Conservation (phyloP, 2,797 vertebrate genomes). For the Acanthurus lineatus region DNA sequence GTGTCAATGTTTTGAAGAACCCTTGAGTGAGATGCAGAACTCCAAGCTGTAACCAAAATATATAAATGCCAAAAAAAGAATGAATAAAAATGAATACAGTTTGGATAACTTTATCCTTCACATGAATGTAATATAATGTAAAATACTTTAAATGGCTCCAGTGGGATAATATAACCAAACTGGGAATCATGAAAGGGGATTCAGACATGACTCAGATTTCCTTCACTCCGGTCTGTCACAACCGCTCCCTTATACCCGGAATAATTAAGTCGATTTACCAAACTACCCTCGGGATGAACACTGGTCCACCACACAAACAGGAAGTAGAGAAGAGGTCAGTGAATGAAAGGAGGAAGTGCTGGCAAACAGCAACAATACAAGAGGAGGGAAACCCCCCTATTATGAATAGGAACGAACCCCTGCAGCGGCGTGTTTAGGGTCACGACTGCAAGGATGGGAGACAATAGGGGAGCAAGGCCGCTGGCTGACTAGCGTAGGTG, state of each 20-base stretch:
- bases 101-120: neutral
- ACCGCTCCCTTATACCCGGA: slow-evolving; percentile 43
- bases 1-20: neutral
- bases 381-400: slow-evolving; percentile 80
- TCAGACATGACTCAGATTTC: slow-evolving; percentile 63
- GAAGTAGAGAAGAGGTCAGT: slow-evolving; percentile 86
- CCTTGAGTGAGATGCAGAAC: neutral
- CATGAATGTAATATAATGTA: too few species aligned
- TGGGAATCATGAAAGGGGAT: slow-evolving; percentile 13
- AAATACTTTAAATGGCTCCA: neutral
- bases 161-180: slow-evolving; percentile 27
- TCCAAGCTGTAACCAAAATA: neutral
- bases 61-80: neutral
- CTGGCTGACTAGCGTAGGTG: slow-evolving; percentile 67
- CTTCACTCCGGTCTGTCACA: slow-evolving; percentile 7
- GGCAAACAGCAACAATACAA: slow-evolving; percentile 82
- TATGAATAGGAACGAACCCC: slow-evolving; percentile 87
- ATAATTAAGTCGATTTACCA: slow-evolving; percentile 66
- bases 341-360: slow-evolving; percentile 85
- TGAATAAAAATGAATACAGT: neutral
- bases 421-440: slow-evolving; percentile 71
- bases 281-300: slow-evolving; percentile 68
- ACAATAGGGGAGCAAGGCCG: slow-evolving; percentile 82
- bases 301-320: slow-evolving; percentile 82
- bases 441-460: slow-evolving; percentile 73